Conservation (phyloP, 2,797 vertebrate genomes). For the Selene dorsalis region DNA sequence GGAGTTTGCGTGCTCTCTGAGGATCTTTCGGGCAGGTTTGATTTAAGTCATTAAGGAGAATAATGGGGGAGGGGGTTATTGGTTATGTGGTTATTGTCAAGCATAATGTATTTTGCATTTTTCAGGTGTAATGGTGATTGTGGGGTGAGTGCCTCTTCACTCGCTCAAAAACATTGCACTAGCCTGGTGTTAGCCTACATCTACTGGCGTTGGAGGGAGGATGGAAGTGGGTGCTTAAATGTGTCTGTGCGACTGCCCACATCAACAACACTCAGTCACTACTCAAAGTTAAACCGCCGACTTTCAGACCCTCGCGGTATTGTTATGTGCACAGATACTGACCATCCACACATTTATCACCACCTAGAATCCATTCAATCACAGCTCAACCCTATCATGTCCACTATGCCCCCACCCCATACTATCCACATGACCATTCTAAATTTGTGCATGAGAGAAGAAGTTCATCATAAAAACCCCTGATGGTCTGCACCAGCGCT, state of each 20-base stretch:
- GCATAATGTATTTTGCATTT: slow-evolving; percentile 8
- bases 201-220: slow-evolving; percentile 8
- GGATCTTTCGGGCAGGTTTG: background rate
- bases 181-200: slow-evolving; percentile 7
- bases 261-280: slow-evolving; percentile 25
- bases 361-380: background rate
- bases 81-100: slow-evolving; percentile 20
- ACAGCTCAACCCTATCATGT: background rate
- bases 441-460: background rate
- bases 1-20: background rate
- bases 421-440: background rate
- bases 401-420: background rate
- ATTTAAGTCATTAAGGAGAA: slow-evolving; percentile 13
- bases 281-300: slow-evolving; percentile 15
- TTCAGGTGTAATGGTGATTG: slow-evolving; percentile 23
- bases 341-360: background rate
- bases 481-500: background rate
- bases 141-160: slow-evolving; percentile 41
- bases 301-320: background rate
- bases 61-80: background rate
- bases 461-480: background rate
- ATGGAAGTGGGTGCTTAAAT: slow-evolving; percentile 43
- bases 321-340: slow-evolving; percentile 1
- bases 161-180: background rate
- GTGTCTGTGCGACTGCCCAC: slow-evolving; percentile 24